Conservation (phyloP, 1,140 invertebrate genomes). For the Alviniconcha marisindica region DNA sequence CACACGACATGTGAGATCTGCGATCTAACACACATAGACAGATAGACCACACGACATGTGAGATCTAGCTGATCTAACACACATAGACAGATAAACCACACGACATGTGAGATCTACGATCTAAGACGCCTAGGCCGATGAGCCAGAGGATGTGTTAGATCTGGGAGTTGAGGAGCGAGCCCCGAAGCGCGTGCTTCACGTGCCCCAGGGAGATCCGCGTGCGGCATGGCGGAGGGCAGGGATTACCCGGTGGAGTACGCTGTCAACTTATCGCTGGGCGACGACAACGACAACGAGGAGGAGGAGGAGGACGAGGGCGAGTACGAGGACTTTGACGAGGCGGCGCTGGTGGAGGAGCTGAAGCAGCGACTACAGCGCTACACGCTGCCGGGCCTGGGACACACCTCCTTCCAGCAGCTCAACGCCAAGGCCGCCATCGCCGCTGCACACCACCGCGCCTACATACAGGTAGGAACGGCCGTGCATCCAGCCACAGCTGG, state of each 20-base stretch:
- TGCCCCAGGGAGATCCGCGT: no score
- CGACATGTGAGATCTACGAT: no score
- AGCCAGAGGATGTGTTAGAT: no score
- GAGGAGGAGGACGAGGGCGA: neutral
- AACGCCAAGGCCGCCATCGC: constrained; percentile 48
- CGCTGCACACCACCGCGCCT: constrained; percentile 47
- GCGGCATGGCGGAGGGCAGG: neutral
- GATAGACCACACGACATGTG: no score
- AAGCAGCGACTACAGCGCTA: neutral
- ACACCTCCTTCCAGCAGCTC: constrained; percentile 45
- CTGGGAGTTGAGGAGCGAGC: no score
- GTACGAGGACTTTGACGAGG: neutral
- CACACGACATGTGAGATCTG: no score
- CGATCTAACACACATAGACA: no score
- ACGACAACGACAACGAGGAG: neutral
- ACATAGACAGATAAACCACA: no score
- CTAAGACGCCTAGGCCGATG: no score
- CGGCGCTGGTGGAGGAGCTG: constrained; percentile 7
- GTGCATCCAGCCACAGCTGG: no score
- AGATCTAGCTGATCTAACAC: no score
- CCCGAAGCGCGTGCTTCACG: no score
- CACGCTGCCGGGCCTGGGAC: neutral
- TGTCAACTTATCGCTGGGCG: constrained; percentile 23
- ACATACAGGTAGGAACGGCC: constrained; percentile 44
- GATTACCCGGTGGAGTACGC: constrained; percentile 30